Conservation (phyloP, 1,140 invertebrate genomes). For the Cephus cinctus region DNA sequence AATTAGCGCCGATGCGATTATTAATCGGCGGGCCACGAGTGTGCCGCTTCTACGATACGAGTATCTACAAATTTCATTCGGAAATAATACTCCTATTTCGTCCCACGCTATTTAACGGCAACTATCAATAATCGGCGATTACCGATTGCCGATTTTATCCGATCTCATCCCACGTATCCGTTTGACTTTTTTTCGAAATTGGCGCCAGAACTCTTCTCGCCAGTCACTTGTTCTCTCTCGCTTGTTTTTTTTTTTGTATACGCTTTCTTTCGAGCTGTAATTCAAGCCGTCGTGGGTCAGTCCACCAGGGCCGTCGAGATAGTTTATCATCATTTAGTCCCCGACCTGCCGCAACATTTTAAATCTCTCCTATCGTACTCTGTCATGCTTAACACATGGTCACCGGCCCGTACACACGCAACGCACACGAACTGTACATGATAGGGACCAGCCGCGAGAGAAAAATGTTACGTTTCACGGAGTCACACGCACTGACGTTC, state of each 20-base stretch:
- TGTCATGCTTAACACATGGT: constrained; percentile 31
- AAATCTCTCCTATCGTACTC: constrained; percentile 47
- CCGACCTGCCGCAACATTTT: constrained; percentile 54
- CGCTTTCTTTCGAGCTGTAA: constrained; percentile 41
- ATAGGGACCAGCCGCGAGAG: too few relatives aligned
- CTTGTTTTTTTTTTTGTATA: constrained; percentile 20
- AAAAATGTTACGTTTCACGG: too few relatives aligned
- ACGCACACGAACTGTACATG: too few relatives aligned
- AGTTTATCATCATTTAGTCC: constrained; percentile 55
- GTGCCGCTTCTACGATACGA: too few relatives aligned
- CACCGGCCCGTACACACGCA: neutral
- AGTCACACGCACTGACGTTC: too few relatives aligned
- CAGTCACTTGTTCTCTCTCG: neutral
- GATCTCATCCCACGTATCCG: too few relatives aligned
- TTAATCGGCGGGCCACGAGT: constrained; percentile 51
- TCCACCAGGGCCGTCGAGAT: constrained; percentile 42
- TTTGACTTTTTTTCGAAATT: too few relatives aligned
- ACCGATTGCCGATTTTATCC: too few relatives aligned
- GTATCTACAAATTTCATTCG: constrained; percentile 44
- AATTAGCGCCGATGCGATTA: constrained; percentile 53
- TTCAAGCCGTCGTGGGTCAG: constrained; percentile 45
- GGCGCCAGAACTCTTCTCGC: too few relatives aligned
- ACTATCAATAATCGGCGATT: too few relatives aligned
- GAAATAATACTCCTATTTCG: constrained; percentile 34
- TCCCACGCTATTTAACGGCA: too few relatives aligned